Evolutionary conservation across 2,888 invertebrate genomes (phyloP), one percentile per base, ranked within the genome.

Genomic region (Patella ulyssiponensis): DNA sequence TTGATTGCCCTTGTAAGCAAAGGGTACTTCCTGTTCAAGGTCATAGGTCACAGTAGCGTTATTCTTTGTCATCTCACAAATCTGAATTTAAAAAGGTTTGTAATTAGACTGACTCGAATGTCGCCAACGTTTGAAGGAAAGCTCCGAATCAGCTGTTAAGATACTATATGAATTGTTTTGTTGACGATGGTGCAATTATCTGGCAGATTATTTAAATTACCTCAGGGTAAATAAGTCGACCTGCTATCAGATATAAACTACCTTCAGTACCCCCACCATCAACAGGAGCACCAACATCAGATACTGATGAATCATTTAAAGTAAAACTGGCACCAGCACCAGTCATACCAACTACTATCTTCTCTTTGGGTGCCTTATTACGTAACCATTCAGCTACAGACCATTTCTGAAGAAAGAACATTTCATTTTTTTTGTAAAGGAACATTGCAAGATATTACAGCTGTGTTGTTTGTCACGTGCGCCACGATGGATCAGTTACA

Each of bases 1-100:
- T 27, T 71, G 64, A 17, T 74, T 69, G 27, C 33, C 76, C 64
- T 77, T 78, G 15, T 74, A 73, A 20, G 71, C 44, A 71, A 97
- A 98, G 17, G 97, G 98, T 78, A 75, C 76, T 56, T 76, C 44
- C 52, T 78, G 78, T 27, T 78, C 76, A 14, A 51, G 52, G 97
- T 79, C 74, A 44, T 58, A 79, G 53, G 64, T 69, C 71, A 64
- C 69, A 5, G 12, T 74, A 7, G 71, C 75, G 52, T 58, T 71
- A 7, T 58, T 58, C 17, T 71, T 53, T 23, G 56, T 58, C 15
- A 56, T n/a, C 71, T 56, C 54, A 58, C 76, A 76, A 11, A 76
- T 71, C 76, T 76, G 71, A 58, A 75, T 52, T 14, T 33, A 5
- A 44, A 44, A 44, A 9, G 7, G 44, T 44, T 44, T 44, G 9